Conservation (phyloP, 2,797 vertebrate genomes). For the Meda fulgida region DNA sequence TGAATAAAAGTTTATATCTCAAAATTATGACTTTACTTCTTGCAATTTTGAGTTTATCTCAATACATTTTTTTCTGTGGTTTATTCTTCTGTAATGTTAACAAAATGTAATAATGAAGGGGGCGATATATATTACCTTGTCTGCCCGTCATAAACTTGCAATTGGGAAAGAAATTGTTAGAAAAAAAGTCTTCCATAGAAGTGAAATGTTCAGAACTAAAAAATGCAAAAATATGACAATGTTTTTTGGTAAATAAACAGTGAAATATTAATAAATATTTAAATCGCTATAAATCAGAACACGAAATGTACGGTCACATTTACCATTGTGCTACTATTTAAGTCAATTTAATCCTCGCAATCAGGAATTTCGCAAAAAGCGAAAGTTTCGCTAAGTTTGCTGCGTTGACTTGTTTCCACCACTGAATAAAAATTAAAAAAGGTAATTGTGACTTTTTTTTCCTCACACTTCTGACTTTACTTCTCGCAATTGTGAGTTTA, state of each 20-base stretch:
- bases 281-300: neutral
- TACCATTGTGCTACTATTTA: neutral
- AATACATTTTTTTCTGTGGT: neutral
- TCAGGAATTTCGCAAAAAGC: neutral
- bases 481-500: neutral
- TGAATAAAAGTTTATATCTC: too few relatives aligned
- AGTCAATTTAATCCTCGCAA: neutral
- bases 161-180: too few relatives aligned
- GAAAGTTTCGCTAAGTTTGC: neutral
- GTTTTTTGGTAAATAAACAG: neutral
- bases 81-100: neutral
- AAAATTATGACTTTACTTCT: too few relatives aligned
- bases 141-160: too few relatives aligned
- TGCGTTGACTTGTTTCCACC: neutral
- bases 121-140: too few relatives aligned
- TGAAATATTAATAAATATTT: neutral
- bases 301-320: neutral
- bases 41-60: too few relatives aligned
- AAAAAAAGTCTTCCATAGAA: neutral
- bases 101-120: neutral
- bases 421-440: neutral
- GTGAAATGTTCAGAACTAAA: neutral
- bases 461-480: too few relatives aligned
- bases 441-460: too few relatives aligned
- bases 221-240: neutral